Conservation (phyloP, 2,113 vertebrate species). For the Fregata magnificens region DNA sequence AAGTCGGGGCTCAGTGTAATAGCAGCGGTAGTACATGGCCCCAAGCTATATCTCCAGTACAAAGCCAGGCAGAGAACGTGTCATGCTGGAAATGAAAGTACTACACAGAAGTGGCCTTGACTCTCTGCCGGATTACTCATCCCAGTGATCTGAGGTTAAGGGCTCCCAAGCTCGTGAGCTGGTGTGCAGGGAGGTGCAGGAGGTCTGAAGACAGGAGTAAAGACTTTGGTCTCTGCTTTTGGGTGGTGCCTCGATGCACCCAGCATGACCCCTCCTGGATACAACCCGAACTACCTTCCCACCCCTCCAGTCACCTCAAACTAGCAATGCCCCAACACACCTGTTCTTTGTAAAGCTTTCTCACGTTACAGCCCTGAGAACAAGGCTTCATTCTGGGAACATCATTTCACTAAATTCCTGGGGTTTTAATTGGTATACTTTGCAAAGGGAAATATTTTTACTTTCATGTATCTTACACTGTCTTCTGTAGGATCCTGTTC, state of each 20-base stretch:
- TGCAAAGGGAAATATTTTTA: not conserved
- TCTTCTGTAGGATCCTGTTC: not conserved
- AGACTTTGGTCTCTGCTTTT: not conserved
- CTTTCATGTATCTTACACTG: not conserved
- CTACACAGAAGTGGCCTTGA: not conserved
- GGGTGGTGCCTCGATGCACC: rapidly evolving
- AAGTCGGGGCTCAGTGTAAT: not conserved
- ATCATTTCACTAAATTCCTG: not conserved
- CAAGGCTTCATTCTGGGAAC: not conserved
- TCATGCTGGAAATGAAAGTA: not conserved
- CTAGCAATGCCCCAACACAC: too few relatives aligned
- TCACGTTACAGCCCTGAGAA: not conserved
- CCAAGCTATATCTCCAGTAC: not conserved
- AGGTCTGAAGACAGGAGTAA: not conserved
- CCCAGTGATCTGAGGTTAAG: not conserved
- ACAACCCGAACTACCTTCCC: not conserved
- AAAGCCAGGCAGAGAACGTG: rapidly evolving
- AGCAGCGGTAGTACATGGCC: not conserved
- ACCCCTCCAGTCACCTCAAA: not conserved
- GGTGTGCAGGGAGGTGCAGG: too few relatives aligned
- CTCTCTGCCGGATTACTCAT: not conserved
- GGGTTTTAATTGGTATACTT: not conserved
- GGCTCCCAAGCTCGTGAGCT: not conserved
- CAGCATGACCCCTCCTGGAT: not conserved
- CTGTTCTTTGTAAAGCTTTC: not conserved